phyloP scores from a whole-genome alignment of 2,888 invertebrate genomes.

The Drepana falcataria region DNA sequence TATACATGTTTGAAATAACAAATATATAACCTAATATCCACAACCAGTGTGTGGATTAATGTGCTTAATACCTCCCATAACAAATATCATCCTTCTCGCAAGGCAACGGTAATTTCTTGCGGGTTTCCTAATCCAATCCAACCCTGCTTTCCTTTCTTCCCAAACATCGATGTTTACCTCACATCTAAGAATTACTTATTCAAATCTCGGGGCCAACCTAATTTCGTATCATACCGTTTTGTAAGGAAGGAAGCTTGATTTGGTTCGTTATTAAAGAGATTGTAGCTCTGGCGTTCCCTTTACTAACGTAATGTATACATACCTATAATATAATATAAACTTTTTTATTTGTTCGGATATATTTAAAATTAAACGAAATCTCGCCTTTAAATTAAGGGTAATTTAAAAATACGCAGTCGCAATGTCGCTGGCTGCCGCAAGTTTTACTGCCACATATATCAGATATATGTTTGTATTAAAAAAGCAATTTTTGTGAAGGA shows the following conservation, averaged over 20 bases:
- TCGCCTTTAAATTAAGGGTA: no score
- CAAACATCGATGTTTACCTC: constrained; percentile 39
- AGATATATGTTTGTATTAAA: no score
- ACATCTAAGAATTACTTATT: constrained; percentile 52
- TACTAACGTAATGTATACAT: neutral
- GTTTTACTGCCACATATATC: no score
- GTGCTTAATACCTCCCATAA: neutral
- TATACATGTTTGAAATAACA: no score
- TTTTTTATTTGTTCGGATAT: no score
- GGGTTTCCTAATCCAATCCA: constrained; percentile 5
- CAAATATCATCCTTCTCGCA: neutral
- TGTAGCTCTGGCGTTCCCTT: neutral
- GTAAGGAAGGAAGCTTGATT: constrained; percentile 10
- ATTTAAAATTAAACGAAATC: no score
- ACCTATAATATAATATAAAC: no score
- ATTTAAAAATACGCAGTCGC: no score
- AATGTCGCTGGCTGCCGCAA: no score
- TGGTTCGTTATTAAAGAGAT: constrained; percentile 10
- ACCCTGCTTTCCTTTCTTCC: constrained; percentile 36
- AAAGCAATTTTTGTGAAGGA: no score
- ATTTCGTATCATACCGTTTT: constrained; percentile 24
- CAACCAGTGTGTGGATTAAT: no score
- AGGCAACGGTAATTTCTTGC: neutral
- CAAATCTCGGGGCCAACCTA: constrained; percentile 40
- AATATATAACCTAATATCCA: no score